A percentile compares a stretch with the other conserved stretches of the same genome.
phyloP scores from a whole-genome alignment of 2,113 vertebrate species.

The Eptatretus burgeri region DNA sequence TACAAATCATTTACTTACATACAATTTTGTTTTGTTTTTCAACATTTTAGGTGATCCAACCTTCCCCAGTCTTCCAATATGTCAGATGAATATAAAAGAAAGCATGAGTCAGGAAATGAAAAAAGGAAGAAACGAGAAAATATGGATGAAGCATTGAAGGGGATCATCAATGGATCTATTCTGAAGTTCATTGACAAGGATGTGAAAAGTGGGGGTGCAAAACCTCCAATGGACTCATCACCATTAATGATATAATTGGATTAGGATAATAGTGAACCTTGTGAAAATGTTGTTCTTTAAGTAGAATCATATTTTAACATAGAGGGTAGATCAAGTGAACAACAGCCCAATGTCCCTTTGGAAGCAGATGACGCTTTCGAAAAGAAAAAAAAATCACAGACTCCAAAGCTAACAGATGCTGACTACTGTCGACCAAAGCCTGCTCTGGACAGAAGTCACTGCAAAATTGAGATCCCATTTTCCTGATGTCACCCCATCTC shows the following conservation, averaged over 20 bases:
- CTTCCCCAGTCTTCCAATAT: neutral
- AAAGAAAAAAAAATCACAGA: neutral
- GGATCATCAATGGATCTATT: conserved; percentile 2
- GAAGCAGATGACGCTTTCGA: neutral
- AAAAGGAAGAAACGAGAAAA: neutral
- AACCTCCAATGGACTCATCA: neutral
- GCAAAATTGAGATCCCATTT: neutral
- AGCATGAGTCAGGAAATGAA: neutral
- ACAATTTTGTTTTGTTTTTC: neutral
- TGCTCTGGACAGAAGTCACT: conserved; percentile 2
- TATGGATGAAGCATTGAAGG: neutral
- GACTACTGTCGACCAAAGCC: neutral
- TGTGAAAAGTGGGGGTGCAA: conserved; percentile 1
- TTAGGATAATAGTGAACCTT: conserved; percentile 1
- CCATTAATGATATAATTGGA: neutral
- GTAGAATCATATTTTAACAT: neutral
- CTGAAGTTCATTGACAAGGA: conserved; percentile 3
- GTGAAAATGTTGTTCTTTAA: conserved; percentile 5
- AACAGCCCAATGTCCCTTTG: neutral
- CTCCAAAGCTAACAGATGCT: conserved; percentile 5
- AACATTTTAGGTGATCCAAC: conserved; percentile 1
- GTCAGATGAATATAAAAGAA: neutral
- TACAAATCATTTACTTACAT: no score
- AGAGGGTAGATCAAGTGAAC: conserved; percentile 1
- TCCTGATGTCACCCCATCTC: neutral